These are phyloP conservation scores for Sorex araneus DNA, from an alignment of 2,113 vertebrate genomes.

Conservation along the genomic window DNA sequence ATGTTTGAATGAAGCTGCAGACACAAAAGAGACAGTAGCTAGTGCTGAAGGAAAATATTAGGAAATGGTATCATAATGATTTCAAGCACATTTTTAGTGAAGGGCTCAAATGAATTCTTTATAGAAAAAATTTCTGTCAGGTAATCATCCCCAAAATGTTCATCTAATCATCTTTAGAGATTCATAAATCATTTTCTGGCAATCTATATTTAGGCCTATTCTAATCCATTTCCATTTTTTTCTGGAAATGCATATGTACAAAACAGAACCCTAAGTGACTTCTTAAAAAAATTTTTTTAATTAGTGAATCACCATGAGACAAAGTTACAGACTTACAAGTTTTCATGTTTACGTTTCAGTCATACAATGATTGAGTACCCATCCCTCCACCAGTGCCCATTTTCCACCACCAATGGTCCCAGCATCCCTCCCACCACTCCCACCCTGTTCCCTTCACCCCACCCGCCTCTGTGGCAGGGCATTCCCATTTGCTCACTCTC, in stretches of 20 bases:
- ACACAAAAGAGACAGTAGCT: conserved; percentile 18
- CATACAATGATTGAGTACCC: too few species aligned
- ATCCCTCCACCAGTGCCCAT: too few species aligned
- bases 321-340: too few species aligned
- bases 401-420: too few species aligned
- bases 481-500: too few species aligned
- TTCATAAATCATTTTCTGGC: conserved; percentile 28
- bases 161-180: conserved; percentile 61
- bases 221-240: not conserved
- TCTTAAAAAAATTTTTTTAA: too few species aligned
- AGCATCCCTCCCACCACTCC: too few species aligned
- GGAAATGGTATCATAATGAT: not conserved
- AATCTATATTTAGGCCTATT: not conserved
- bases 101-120: conserved; percentile 55
- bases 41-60: not conserved
- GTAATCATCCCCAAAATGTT: not conserved
- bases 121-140: conserved; percentile 29
- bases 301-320: too few species aligned
- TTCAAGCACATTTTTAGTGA: conserved; percentile 43
- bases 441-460: too few species aligned
- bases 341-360: too few species aligned
- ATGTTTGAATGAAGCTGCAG: not conserved
- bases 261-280: conserved; percentile 37
- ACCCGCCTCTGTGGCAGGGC: too few species aligned
- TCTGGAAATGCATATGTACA: not conserved